These are phyloP conservation scores for Stigmatopora nigra DNA, from an alignment of 2,113 vertebrate species.

Conservation along the genomic window DNA sequence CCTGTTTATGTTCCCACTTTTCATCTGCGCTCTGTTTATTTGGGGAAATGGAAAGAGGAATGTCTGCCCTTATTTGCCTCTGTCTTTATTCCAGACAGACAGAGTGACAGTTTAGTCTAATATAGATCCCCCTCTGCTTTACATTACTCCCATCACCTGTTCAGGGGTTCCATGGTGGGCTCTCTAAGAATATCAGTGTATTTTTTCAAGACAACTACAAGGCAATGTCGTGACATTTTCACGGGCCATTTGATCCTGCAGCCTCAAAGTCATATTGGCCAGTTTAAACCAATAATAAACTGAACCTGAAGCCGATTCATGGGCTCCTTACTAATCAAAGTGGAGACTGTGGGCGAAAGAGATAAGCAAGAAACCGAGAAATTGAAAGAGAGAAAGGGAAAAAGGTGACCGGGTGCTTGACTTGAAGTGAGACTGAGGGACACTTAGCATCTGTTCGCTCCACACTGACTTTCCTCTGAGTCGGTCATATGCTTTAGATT, in stretches of 20 bases:
- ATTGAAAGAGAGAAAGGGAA: not conserved
- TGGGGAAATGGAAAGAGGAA: conserved; percentile 62
- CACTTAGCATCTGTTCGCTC: conserved; percentile 62
- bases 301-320: conserved; percentile 52
- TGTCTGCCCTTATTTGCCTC: conserved; percentile 40
- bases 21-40: conserved; percentile 68
- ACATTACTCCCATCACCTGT: conserved; percentile 47
- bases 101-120: conserved; percentile 44
- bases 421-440: conserved; percentile 53
- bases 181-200: conserved; percentile 16
- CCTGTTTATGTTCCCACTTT: conserved; percentile 65
- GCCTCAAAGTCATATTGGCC: conserved; percentile 31
- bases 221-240: conserved; percentile 27
- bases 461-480: conserved; percentile 58
- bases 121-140: conserved; percentile 19
- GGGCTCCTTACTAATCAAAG: conserved; percentile 50
- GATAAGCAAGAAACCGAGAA: conserved; percentile 14
- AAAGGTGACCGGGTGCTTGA: conserved; percentile 26
- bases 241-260: conserved; percentile 31
- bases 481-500: conserved; percentile 66
- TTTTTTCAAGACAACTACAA: conserved; percentile 10
- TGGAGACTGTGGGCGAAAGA: conserved; percentile 17
- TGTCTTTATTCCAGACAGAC: conserved; percentile 32
- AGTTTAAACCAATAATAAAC: conserved; percentile 53
- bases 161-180: conserved; percentile 22